These are phyloP conservation scores for Antheraea yamamai DNA, from an alignment of 2,888 invertebrate species.

Conservation along the genomic window DNA sequence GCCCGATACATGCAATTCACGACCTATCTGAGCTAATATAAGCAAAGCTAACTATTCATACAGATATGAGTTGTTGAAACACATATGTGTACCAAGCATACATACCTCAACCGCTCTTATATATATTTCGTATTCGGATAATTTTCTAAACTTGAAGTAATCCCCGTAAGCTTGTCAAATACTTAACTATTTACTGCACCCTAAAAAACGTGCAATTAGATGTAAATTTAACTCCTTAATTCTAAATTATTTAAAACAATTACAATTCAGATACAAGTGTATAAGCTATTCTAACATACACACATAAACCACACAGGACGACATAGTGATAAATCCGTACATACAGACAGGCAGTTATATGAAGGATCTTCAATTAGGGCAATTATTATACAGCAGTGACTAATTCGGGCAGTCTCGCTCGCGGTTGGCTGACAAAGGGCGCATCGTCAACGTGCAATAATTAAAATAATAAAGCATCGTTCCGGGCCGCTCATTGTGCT, in stretches of 20 bases:
- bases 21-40: no score
- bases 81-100: no score
- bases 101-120: no score
- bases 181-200: no score
- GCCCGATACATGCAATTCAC: no score
- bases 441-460: constrained; percentile 73
- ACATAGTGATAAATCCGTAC: constrained; percentile 20
- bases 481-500: constrained; percentile 62
- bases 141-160: no score
- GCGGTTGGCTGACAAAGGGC: constrained; percentile 69
- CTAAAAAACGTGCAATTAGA: background rate
- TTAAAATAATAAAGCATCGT: constrained; percentile 81
- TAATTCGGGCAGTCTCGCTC: constrained; percentile 57
- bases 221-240: background rate
- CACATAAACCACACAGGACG: background rate
- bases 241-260: background rate
- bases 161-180: no score
- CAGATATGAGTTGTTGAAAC: no score
- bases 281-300: background rate
- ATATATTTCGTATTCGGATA: no score
- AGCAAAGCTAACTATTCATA: no score
- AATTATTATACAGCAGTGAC: constrained; percentile 54
- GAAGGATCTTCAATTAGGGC: constrained; percentile 65
- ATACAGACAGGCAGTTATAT: constrained; percentile 34
- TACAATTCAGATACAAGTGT: background rate